A percentile compares a stretch with the other conserved stretches of the same genome.
phyloP scores from a whole-genome alignment of 23 tunicate genomes.

The Aplidium turbinatum region DNA sequence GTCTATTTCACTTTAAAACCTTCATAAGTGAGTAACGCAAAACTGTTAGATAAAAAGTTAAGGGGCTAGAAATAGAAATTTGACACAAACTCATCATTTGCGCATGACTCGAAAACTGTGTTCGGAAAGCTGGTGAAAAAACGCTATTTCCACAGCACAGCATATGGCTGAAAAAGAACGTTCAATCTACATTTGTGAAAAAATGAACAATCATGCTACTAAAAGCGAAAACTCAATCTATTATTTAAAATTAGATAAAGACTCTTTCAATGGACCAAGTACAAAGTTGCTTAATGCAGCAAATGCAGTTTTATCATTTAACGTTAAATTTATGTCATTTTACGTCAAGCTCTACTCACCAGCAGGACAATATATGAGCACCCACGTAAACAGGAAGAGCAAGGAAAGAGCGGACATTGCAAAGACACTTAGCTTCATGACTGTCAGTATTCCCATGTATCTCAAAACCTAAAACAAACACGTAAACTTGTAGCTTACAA shows the following conservation, averaged over 20 bases:
- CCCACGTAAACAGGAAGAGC: conserved; percentile 76
- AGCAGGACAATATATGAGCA: conserved; percentile 72
- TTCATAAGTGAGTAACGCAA: no score
- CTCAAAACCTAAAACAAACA: conserved; percentile 70
- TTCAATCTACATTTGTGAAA: no score
- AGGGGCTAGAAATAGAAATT: no score
- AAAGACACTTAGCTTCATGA: conserved; percentile 88
- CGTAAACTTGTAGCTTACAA: no score
- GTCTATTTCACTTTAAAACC: no score
- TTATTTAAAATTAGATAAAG: not conserved
- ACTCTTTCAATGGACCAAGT: not conserved
- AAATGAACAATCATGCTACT: no score
- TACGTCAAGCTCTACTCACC: conserved; percentile 45
- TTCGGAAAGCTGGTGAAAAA: not conserved
- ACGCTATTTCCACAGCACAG: not conserved
- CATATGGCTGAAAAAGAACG: not conserved
- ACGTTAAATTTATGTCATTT: not conserved
- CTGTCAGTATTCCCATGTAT: conserved; percentile 94
- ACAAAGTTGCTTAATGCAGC: not conserved
- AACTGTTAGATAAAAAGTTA: no score
- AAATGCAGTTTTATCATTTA: not conserved
- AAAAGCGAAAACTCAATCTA: no score
- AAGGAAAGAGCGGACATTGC: conserved; percentile 75
- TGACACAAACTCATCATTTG: no score
- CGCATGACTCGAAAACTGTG: not conserved